Conservation (phyloP, 2,113 vertebrate genomes). For the Perccottus glenii region DNA sequence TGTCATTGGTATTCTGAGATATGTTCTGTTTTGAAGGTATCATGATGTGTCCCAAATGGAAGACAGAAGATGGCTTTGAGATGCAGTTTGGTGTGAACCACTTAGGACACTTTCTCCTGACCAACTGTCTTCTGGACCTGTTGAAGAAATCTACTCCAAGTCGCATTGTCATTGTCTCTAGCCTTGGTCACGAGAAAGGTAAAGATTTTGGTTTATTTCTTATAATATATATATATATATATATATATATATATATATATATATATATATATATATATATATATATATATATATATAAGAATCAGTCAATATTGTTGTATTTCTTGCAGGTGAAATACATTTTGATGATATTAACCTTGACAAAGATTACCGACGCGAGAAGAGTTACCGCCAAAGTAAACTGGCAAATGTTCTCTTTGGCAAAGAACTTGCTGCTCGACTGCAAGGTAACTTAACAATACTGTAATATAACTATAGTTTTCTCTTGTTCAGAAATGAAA, state of each 20-base stretch:
- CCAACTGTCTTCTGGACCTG: slow-evolving; percentile 75
- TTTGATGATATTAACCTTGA: slow-evolving; percentile 81
- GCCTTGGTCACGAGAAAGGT: slow-evolving; percentile 73
- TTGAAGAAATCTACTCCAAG: slow-evolving; percentile 76
- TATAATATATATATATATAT: no score
- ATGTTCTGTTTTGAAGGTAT: slow-evolving; percentile 54
- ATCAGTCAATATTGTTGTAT: not conserved
- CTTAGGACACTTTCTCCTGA: slow-evolving; percentile 80
- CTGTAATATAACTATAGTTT: no score
- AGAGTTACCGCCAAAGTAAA: slow-evolving; percentile 78
- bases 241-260: no score
- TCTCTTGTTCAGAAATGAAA: no score
- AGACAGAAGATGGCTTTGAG: slow-evolving; percentile 79
- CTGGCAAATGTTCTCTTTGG: slow-evolving; percentile 79
- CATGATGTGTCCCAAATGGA: slow-evolving; percentile 80
- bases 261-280: not conserved
- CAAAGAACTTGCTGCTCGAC: slow-evolving; percentile 68
- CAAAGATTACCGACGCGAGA: slow-evolving; percentile 46
- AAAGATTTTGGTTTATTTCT: not conserved
- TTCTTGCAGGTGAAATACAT: slow-evolving; percentile 70
- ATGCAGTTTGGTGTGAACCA: slow-evolving; percentile 84
- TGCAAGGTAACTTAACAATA: slow-evolving; percentile 61
- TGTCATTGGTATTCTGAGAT: not conserved
- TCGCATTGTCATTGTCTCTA: slow-evolving; percentile 77
- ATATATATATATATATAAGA: not conserved